Base-by-base conservation (phyloP, 2,113 vertebrate species). In the Pleuronectes platessa region DNA sequence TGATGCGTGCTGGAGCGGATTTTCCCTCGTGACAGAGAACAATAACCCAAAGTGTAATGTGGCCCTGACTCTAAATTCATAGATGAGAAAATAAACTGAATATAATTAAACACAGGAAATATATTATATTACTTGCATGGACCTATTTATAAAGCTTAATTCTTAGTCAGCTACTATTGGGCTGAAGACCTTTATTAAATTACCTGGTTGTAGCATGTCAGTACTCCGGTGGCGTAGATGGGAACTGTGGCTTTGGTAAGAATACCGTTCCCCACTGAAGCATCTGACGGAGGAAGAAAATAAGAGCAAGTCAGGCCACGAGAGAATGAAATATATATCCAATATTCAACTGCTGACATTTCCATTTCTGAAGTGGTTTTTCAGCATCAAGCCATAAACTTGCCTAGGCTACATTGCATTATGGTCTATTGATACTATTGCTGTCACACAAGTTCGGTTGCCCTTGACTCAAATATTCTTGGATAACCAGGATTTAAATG, bases 161-260 rank as follows among this genome's bases (percentile, higher is more conserved):
- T 61, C 17, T 18, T 24, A 2, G 4, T 64, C 23, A 58, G 3
- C 24, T 21, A 20, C 12, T 40, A 2, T 49, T 45, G 14, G 47
- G 26, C 12, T 51, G 56, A 27, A 37, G 21, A 13, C n/a, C 40
- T 14, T 47, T 69, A 8, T 68, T 67, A 1, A 45, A 66, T 92
- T 93, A 98, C 98, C 97, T 99, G 98, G 92, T 98, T 99, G 64
- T 99, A 99, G 89, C 98, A 99, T 0, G 98, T 99, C 81, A 99
- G 95, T 40, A 99, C 98, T 74, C 98, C 98, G 58, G 98, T 99
- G 92, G 98, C 98, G 92, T 99, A 99, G 90, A 99, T 99, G 55
- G 98, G 98, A 82, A 99, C 98, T 0, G 98, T 99, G 61, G 98
- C 97, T 95, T 99, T 99, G 89, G 97, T 98, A 78, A 99, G 95